A percentile compares a stretch with the other conserved stretches of the same genome.
These are phyloP conservation scores for Asarcornis scutulata DNA, from an alignment of 2,113 vertebrate genomes.

Conservation along the genomic window DNA sequence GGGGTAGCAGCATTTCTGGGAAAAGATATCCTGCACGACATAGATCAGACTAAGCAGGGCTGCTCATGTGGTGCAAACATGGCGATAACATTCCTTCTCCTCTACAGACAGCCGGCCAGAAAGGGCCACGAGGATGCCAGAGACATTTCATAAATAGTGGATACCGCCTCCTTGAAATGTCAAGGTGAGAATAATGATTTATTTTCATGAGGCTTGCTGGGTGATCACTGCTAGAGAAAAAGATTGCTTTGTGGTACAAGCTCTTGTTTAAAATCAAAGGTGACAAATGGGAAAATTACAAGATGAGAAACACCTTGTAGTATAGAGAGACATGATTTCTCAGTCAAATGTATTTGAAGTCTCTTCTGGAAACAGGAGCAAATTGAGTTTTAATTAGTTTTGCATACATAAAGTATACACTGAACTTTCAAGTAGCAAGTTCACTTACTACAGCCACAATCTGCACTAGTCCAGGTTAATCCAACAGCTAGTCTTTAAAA, in stretches of 20 bases:
- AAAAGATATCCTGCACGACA: not conserved
- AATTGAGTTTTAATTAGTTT: conserved; percentile 50
- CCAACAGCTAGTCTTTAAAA: not conserved
- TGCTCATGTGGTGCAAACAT: not conserved
- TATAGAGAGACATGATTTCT: not conserved
- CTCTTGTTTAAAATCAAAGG: not conserved
- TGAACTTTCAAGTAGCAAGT: not conserved
- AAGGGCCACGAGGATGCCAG: not conserved
- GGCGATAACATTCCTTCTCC: rapidly evolving
- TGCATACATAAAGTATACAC: not conserved
- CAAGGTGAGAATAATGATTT: not conserved
- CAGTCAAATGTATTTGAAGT: not conserved
- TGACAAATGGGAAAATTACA: conserved; percentile 2
- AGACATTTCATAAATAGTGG: not conserved
- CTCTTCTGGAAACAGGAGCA: not conserved
- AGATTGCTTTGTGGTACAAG: rapidly evolving
- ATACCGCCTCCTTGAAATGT: not conserved
- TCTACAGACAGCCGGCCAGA: not conserved
- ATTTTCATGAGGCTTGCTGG: not conserved
- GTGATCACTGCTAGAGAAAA: not conserved
- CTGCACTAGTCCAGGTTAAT: conserved; percentile 4
- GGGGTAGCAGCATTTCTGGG: not conserved
- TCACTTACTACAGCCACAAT: not conserved
- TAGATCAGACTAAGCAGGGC: not conserved
- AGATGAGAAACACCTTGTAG: not conserved